phyloP scores from a whole-genome alignment of 2,888 invertebrate genomes.

The Leptinotarsa peninsularis region DNA sequence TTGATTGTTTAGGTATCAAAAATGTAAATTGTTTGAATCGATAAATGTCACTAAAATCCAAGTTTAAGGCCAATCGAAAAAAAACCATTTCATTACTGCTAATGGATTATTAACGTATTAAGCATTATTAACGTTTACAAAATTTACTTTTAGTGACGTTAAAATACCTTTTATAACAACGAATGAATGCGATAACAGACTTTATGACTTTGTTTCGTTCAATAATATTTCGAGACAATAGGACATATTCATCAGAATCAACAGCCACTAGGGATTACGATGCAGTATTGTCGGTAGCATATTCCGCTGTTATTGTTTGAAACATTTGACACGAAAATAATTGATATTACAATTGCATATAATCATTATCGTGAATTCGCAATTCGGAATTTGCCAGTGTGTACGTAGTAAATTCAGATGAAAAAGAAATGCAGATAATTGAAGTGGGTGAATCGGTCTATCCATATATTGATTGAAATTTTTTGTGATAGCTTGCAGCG shows the following conservation, averaged over 20 bases:
- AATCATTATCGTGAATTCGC: constrained; percentile 2
- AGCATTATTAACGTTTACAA: no score
- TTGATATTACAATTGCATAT: constrained; percentile 4
- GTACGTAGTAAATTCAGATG: neutral
- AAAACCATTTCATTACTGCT: no score
- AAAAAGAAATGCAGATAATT: constrained; percentile 3
- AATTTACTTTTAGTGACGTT: no score
- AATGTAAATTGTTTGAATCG: no score
- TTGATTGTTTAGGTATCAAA: no score
- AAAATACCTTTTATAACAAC: no score
- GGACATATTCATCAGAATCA: neutral
- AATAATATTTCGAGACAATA: neutral
- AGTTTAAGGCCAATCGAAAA: no score
- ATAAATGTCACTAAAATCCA: no score
- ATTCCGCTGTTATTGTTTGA: neutral
- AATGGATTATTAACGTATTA: no score
- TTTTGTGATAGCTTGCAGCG: no score
- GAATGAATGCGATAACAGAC: no score
- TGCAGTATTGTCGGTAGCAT: neutral
- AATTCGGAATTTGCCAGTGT: neutral
- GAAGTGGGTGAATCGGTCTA: neutral
- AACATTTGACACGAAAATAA: constrained; percentile 16
- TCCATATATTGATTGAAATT: no score
- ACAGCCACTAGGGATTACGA: neutral
- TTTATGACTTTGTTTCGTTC: neutral